Percentiles rank a stretch among this genome's conserved stretches.
phyloP scores from a whole-genome alignment of 1,140 invertebrate genomes.

The Drosophila teissieri region DNA sequence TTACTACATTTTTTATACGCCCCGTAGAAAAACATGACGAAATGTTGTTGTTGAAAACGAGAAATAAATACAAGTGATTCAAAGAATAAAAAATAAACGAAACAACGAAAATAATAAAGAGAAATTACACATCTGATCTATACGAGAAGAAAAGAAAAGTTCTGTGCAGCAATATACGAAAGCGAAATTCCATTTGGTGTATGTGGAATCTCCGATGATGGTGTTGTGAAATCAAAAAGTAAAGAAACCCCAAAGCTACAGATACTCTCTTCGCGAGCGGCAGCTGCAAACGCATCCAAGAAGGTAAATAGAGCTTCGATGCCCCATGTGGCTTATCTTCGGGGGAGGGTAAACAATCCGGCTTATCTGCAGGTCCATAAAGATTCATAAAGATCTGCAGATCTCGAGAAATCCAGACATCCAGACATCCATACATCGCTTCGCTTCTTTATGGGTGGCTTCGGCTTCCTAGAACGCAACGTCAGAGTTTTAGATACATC shows the following conservation, averaged over 20 bases:
- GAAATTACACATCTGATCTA: slow-evolving; percentile 3
- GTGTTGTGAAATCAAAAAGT: slow-evolving; percentile 43
- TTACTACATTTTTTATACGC: slow-evolving; percentile 61
- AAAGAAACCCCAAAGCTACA: slow-evolving; percentile 9
- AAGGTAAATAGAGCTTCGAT: slow-evolving; percentile 67
- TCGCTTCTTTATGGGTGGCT: slow-evolving; percentile 4
- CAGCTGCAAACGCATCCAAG: slow-evolving; percentile 59
- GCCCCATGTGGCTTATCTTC: slow-evolving; percentile 55
- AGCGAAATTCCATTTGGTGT: slow-evolving; percentile 35
- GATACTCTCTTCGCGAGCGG: slow-evolving; percentile 33
- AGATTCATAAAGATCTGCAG: slow-evolving; percentile 48
- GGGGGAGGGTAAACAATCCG: slow-evolving; percentile 49
- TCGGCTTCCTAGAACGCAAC: slow-evolving; percentile 52
- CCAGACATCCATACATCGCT: no score
- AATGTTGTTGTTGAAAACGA: slow-evolving; percentile 61
- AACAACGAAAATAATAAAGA: slow-evolving; percentile 24
- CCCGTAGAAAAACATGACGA: slow-evolving; percentile 66
- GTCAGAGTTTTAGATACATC: slow-evolving; percentile 50
- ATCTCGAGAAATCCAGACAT: slow-evolving; percentile 8
- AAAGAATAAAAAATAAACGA: slow-evolving; percentile 20
- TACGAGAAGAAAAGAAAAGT: slow-evolving; percentile 20
- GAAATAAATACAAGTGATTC: slow-evolving; percentile 52
- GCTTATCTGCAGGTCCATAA: slow-evolving; percentile 33
- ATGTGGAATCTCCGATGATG: slow-evolving; percentile 11
- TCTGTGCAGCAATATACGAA: slow-evolving; percentile 31